Conservation (phyloP, 2,888 invertebrate genomes). For the Eristalis intricaria region DNA sequence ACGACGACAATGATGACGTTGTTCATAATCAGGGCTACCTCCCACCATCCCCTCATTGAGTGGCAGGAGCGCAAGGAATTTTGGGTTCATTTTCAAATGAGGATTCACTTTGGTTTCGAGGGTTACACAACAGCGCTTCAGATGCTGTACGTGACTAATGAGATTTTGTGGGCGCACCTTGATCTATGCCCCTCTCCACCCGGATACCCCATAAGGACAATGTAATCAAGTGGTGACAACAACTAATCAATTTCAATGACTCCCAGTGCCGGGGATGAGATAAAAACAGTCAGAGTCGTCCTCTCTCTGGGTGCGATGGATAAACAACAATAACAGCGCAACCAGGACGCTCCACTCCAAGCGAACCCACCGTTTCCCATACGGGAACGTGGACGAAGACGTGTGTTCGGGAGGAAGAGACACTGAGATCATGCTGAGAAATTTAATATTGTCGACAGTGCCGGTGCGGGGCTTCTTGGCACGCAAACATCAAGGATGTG, state of each 20-base stretch:
- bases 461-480: neutral
- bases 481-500: neutral
- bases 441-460: conserved; percentile 59
- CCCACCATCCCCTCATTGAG: neutral
- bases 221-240: conserved; percentile 71
- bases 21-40: conserved; percentile 13
- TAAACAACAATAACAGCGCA: neutral
- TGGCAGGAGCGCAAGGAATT: neutral
- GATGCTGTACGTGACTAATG: conserved; percentile 55
- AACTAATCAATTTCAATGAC: conserved; percentile 70
- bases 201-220: conserved; percentile 39
- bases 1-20: neutral
- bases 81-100: conserved; percentile 42
- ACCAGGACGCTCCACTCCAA: neutral
- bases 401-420: neutral
- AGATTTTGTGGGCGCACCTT: conserved; percentile 41
- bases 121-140: neutral
- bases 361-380: neutral
- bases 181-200: neutral
- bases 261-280: conserved; percentile 1
- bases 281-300: conserved; percentile 1
- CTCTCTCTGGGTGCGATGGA: neutral
- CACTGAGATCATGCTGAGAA: conserved; percentile 41
- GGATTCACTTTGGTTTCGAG: conserved; percentile 34
- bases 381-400: too few species aligned